Evolutionary conservation across 2,797 vertebrate species (phyloP).

Genomic region (Bucorvus abyssinicus): DNA sequence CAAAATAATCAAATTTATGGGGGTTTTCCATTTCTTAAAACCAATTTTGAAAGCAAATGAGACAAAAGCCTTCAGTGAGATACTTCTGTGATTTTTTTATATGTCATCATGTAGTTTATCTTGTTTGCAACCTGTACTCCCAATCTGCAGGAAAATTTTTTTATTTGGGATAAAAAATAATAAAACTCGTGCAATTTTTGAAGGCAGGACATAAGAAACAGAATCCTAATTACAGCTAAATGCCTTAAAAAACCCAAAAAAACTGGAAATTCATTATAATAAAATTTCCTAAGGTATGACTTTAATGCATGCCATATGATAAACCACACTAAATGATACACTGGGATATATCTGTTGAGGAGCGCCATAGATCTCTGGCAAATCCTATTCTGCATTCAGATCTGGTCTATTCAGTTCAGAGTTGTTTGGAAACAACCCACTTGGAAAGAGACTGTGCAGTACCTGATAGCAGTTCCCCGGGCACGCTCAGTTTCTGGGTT

Average conservation of each 20-base stretch:
- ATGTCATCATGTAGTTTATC: neutral
- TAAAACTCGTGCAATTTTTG: neutral
- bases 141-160: neutral
- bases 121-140: neutral
- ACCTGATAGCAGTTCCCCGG: neutral
- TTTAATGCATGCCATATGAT: neutral
- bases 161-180: neutral
- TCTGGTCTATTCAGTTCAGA: neutral
- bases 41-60: neutral
- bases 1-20: neutral
- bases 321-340: neutral
- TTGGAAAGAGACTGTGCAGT: neutral
- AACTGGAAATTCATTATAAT: neutral
- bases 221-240: neutral
- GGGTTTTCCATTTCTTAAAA: neutral
- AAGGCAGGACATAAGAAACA: neutral
- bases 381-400: neutral
- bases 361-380: neutral
- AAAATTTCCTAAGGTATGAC: neutral
- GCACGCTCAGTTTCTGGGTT: neutral
- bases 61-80: neutral
- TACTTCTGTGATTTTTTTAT: neutral
- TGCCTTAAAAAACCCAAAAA: neutral
- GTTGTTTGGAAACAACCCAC: neutral
- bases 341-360: neutral